phyloP scores from a whole-genome alignment of 2,113 vertebrate genomes.

The Pangasianodon hypophthalmus region DNA sequence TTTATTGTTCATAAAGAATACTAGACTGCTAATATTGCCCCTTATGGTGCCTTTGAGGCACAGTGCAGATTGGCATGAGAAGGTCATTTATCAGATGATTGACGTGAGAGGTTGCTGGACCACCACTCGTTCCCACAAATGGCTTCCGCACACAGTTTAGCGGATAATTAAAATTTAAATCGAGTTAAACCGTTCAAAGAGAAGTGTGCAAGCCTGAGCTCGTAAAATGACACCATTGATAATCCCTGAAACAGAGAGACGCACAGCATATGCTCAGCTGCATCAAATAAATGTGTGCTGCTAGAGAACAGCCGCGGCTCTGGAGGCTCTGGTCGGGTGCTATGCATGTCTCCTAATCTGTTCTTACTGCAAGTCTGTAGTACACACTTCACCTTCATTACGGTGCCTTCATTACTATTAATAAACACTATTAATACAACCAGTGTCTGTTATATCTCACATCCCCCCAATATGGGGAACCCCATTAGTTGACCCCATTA shows the following conservation, averaged over 20 bases:
- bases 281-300: constrained; percentile 48
- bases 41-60: not conserved
- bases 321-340: not conserved
- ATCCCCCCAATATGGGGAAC: not conserved
- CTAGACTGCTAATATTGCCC: not conserved
- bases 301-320: not conserved
- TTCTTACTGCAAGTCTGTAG: not conserved
- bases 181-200: constrained; percentile 71
- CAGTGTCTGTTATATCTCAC: not conserved
- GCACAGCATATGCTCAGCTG: constrained; percentile 66
- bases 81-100: constrained; percentile 62
- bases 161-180: constrained; percentile 80
- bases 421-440: not conserved
- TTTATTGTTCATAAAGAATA: not conserved
- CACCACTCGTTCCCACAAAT: constrained; percentile 66
- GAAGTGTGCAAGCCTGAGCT: constrained; percentile 62
- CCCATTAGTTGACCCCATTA: not conserved
- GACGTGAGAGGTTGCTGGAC: constrained; percentile 63
- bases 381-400: not conserved
- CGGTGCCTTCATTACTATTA: too few species aligned
- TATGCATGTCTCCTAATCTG: constrained; percentile 26
- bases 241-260: constrained; percentile 68
- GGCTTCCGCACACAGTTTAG: constrained; percentile 74
- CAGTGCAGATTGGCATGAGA: not conserved
- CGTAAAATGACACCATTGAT: constrained; percentile 69